Percentiles rank a stretch among this genome's conserved stretches.
phyloP scores from a whole-genome alignment of 2,113 vertebrate species.

The Vanacampus margaritifer region DNA sequence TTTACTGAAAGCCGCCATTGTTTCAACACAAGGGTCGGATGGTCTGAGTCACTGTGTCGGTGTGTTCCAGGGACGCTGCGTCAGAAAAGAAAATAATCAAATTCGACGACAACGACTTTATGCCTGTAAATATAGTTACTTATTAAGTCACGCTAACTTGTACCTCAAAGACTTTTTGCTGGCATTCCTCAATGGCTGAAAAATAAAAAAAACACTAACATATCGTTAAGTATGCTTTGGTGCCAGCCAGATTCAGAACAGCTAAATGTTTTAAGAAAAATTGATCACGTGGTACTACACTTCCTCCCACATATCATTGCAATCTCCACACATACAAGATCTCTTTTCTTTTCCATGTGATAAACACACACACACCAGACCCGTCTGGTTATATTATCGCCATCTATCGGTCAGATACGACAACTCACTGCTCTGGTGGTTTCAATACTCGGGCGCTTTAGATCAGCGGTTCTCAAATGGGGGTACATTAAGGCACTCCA shows the following conservation, averaged over 20 bases:
- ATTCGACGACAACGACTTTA: neutral
- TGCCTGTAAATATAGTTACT: neutral
- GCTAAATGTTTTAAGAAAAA: neutral
- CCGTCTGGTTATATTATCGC: neutral
- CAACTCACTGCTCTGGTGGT: no score
- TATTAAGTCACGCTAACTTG: no score
- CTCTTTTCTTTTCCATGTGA: neutral
- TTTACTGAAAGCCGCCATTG: constrained; percentile 90
- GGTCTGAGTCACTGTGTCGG: neutral
- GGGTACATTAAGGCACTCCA: no score
- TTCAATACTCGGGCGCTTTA: no score
- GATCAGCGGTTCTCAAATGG: no score
- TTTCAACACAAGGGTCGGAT: constrained; percentile 35
- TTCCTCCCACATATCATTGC: neutral
- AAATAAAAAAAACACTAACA: neutral
- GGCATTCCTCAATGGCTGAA: neutral
- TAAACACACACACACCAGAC: no score
- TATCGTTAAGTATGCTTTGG: neutral
- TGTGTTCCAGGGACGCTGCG: neutral
- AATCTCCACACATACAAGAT: neutral
- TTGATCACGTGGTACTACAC: neutral
- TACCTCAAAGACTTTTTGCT: neutral
- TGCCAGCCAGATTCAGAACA: neutral
- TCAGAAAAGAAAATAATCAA: neutral
- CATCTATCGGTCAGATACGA: neutral